phyloP scores from a whole-genome alignment of 2,797 vertebrate species.

The Gymnopithys bicolor region DNA sequence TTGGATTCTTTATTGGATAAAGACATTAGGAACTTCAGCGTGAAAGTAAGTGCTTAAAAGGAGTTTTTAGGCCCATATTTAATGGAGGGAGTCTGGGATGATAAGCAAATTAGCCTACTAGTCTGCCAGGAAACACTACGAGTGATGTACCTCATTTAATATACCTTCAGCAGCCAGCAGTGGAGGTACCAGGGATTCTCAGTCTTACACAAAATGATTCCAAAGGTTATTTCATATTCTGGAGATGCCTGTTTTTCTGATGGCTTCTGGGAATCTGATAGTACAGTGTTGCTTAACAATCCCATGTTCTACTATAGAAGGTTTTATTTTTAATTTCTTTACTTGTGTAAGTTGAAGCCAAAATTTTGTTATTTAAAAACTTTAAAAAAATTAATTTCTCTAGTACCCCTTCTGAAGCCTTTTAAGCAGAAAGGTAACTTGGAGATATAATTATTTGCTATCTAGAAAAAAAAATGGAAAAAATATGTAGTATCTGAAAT shows the following conservation, averaged over 20 bases:
- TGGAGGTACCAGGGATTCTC: background rate
- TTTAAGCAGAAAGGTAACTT: background rate
- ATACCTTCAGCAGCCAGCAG: background rate
- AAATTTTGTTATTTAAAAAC: background rate
- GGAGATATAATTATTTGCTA: background rate
- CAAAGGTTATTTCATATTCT: background rate
- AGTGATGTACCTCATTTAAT: background rate
- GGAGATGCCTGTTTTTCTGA: background rate
- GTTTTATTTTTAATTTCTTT: background rate
- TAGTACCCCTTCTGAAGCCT: background rate
- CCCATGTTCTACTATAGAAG: background rate
- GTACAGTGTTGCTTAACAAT: too few relatives aligned
- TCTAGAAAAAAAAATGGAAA: fast-evolving
- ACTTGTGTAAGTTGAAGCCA: fast-evolving
- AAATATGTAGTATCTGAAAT: background rate
- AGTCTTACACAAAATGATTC: background rate
- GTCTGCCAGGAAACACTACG: background rate
- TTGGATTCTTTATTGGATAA: background rate
- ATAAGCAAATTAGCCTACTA: background rate
- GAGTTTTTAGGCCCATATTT: background rate
- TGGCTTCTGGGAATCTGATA: background rate
- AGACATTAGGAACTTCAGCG: background rate
- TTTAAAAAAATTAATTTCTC: background rate
- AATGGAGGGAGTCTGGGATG: background rate
- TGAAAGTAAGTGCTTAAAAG: background rate